Percentiles rank a stretch among this genome's conserved stretches.
These are phyloP conservation scores for Glossosoma conforme DNA, from an alignment of 1,140 invertebrate species.

Conservation along the genomic window DNA sequence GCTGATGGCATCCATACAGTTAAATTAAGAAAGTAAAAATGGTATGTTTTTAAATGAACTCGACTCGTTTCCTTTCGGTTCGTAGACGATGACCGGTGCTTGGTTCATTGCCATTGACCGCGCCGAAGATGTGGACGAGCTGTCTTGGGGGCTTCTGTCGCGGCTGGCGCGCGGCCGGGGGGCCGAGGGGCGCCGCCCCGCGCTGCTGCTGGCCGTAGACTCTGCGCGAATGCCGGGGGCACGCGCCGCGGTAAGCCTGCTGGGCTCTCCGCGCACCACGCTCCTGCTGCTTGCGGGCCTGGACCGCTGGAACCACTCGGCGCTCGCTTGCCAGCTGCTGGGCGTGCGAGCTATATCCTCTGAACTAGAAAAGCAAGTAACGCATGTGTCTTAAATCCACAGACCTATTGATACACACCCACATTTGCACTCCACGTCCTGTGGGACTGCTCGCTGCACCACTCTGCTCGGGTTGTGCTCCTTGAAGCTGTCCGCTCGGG, in stretches of 20 bases:
- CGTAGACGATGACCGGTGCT: background rate
- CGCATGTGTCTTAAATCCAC: background rate
- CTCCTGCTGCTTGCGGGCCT: background rate
- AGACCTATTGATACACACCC: too few species aligned
- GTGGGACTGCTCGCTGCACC: too few species aligned
- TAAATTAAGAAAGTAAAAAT: too few species aligned
- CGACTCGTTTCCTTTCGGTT: too few species aligned
- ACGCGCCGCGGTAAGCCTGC: background rate
- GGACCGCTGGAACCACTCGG: constrained; percentile 52
- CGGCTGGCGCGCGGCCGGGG: background rate
- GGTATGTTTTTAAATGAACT: too few species aligned
- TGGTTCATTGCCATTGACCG: constrained; percentile 4
- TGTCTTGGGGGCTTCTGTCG: constrained; percentile 1
- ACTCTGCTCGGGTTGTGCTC: too few species aligned
- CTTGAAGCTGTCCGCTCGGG: too few species aligned
- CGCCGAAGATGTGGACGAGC: constrained; percentile 5
- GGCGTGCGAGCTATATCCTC: constrained; percentile 54
- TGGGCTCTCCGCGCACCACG: background rate
- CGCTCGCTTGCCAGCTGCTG: constrained; percentile 57
- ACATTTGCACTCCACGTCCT: too few species aligned
- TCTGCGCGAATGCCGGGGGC: too few species aligned
- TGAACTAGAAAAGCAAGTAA: constrained; percentile 55
- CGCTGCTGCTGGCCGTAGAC: constrained; percentile 6
- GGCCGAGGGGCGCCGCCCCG: too few species aligned
- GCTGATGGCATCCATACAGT: too few species aligned